Evolutionary conservation across 2,797 vertebrate genomes (phyloP).

Genomic region (Coregonus ussuriensis): DNA sequence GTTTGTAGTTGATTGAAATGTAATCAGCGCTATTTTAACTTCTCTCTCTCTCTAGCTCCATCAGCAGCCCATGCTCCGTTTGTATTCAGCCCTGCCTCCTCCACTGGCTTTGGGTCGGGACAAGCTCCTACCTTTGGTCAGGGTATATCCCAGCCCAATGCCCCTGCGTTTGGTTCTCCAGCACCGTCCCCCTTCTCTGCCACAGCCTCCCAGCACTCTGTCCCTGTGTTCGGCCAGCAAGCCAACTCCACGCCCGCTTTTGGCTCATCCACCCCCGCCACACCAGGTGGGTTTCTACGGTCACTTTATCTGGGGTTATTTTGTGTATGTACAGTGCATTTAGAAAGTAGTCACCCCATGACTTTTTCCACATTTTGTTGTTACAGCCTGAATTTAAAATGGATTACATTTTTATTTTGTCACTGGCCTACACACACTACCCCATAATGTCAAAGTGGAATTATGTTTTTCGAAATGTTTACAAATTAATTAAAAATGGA

Average conservation of each 20-base stretch:
- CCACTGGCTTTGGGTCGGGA: slow-evolving; percentile 78
- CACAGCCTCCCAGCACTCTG: slow-evolving; percentile 71
- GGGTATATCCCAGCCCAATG: slow-evolving; percentile 67
- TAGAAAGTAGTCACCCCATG: too few species aligned
- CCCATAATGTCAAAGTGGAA: too few species aligned
- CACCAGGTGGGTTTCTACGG: slow-evolving; percentile 59
- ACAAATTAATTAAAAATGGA: too few species aligned
- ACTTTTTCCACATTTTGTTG: too few species aligned
- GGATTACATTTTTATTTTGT: too few species aligned
- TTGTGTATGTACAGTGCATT: too few species aligned
- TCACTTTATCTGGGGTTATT: too few species aligned
- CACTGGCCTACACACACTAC: too few species aligned
- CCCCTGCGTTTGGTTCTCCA: slow-evolving; percentile 83
- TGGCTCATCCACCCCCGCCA: slow-evolving; percentile 70
- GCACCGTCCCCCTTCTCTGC: slow-evolving; percentile 78
- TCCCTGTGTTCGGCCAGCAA: slow-evolving; percentile 86
- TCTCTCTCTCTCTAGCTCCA: slow-evolving; percentile 31
- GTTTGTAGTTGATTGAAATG: background rate
- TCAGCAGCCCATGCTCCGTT: slow-evolving; percentile 79
- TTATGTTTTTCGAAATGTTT: too few species aligned
- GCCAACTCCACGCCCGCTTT: slow-evolving; percentile 79
- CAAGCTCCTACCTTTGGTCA: slow-evolving; percentile 85
- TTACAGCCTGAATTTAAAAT: too few species aligned
- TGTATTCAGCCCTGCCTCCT: slow-evolving; percentile 79
- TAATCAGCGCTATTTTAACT: background rate